Conservation (phyloP, 2,797 vertebrate genomes). For the Gorsachius magnificus region DNA sequence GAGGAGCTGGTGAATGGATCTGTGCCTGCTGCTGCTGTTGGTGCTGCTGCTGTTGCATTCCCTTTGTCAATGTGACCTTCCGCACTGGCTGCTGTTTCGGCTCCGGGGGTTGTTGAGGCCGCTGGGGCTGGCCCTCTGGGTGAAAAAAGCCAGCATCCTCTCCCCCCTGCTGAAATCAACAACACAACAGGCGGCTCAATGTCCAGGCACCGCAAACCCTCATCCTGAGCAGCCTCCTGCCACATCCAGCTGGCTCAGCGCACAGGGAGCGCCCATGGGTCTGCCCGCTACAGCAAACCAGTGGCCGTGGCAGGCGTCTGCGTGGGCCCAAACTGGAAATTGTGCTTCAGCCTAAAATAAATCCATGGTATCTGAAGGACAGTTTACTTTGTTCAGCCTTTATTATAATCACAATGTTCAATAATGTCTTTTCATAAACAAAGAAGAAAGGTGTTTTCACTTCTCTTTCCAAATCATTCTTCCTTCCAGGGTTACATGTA, state of each 20-base stretch:
- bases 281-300: background rate
- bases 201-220: background rate
- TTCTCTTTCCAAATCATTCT: background rate
- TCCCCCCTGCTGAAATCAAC: slow-evolving; percentile 81
- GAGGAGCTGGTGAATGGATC: slow-evolving; percentile 69
- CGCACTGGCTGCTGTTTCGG: slow-evolving; percentile 80
- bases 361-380: background rate
- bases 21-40: slow-evolving; percentile 69
- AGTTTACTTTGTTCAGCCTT: background rate
- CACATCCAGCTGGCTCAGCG: background rate
- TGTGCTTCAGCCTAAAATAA: background rate
- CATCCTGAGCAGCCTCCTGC: background rate
- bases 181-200: slow-evolving; percentile 67
- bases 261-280: background rate
- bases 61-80: slow-evolving; percentile 89
- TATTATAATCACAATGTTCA: background rate
- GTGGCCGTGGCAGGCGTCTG: rapidly evolving
- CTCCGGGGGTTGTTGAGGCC: slow-evolving; percentile 73
- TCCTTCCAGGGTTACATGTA: background rate
- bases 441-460: background rate
- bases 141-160: slow-evolving; percentile 77
- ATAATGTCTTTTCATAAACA: background rate
- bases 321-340: background rate
- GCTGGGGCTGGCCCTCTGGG: slow-evolving; percentile 75
- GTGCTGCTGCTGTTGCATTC: slow-evolving; percentile 78